Conservation (phyloP, 2,888 invertebrate species). For the Sinelater perroti region DNA sequence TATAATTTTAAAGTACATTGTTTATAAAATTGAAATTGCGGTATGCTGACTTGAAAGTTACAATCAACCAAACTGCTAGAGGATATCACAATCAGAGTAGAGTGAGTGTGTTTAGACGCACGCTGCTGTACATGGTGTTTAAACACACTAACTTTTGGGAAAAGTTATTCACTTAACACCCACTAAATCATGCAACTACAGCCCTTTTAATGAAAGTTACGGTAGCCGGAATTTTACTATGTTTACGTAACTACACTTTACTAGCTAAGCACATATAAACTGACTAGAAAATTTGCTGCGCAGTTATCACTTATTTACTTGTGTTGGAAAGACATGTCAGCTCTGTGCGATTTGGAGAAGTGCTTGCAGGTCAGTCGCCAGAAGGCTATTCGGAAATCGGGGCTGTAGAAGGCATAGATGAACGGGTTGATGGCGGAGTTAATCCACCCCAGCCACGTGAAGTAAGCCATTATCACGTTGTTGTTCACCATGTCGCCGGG, state of each 20-base stretch:
- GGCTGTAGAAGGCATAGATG: conserved; percentile 90
- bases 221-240: too few species aligned
- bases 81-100: too few species aligned
- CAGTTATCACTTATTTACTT: conserved; percentile 46
- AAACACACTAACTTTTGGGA: too few species aligned
- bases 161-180: too few species aligned
- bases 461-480: conserved; percentile 71
- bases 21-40: too few species aligned
- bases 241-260: conserved; percentile 6
- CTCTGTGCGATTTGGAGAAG: conserved; percentile 63
- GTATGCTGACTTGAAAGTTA: conserved; percentile 11
- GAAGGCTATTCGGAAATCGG: conserved; percentile 86
- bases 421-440: conserved; percentile 91
- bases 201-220: too few species aligned
- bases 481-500: conserved; percentile 66
- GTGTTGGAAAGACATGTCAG: conserved; percentile 56
- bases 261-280: conserved; percentile 29
- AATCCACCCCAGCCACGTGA: conserved; percentile 91
- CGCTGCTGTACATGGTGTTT: too few species aligned
- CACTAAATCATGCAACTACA: too few species aligned
- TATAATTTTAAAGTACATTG: too few species aligned
- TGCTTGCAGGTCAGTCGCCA: conserved; percentile 82
- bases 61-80: too few species aligned
- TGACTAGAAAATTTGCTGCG: conserved; percentile 31
- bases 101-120: too few species aligned